A percentile compares a stretch with the other conserved stretches of the same genome.
phyloP scores from a whole-genome alignment of 2,113 vertebrate species.

The Craseonycteris thonglongyai region DNA sequence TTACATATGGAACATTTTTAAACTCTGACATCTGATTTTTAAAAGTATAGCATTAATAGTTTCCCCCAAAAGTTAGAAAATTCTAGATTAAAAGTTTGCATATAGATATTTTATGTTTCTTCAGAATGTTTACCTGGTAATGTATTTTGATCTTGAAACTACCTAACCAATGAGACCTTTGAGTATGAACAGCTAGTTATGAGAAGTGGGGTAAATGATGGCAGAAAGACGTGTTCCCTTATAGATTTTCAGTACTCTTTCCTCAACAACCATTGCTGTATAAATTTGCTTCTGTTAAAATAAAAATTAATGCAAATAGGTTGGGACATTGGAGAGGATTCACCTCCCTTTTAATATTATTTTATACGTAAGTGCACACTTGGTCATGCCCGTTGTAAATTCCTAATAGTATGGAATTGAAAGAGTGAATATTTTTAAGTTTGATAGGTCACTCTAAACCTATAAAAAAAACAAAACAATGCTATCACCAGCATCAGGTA shows the following conservation, averaged over 20 bases:
- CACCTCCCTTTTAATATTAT: not conserved
- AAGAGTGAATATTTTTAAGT: not conserved
- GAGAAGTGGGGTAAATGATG: not conserved
- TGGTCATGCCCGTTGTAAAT: not conserved
- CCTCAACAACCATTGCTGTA: not conserved
- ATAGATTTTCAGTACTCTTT: not conserved
- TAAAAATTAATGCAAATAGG: not conserved
- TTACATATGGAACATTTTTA: not conserved
- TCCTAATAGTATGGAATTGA: not conserved
- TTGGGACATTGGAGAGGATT: not conserved
- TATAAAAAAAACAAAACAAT: not conserved
- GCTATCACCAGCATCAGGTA: not conserved
- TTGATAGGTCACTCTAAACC: not conserved
- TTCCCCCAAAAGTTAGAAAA: not conserved
- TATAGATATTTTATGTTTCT: not conserved
- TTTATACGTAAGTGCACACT: not conserved
- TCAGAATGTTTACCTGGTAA: not conserved
- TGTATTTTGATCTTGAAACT: not conserved
- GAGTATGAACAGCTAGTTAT: not conserved
- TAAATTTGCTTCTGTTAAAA: constrained; percentile 16
- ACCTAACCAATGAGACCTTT: not conserved
- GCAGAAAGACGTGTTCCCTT: not conserved
- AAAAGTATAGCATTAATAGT: not conserved
- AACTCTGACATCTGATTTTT: not conserved
- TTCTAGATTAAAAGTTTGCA: constrained; percentile 17